Evolutionary conservation across 2,113 vertebrate species (phyloP), one percentile per base, ranked within the genome.

Genomic region (Progne subis): DNA sequence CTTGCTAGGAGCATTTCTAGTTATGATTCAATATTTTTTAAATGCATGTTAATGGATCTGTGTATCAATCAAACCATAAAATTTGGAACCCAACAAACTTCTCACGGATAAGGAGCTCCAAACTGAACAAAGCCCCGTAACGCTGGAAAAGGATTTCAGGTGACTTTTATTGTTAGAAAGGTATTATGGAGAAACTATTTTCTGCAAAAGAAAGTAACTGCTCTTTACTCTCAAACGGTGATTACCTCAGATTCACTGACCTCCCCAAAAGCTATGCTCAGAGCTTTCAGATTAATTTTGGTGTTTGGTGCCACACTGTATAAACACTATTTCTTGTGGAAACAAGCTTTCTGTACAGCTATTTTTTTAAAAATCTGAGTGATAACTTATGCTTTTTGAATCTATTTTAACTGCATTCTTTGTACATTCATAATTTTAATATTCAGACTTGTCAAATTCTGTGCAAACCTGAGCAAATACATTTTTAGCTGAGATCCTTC

Each of bases 401-500:
- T 91, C n/a, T 68, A 65, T 69, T 94, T 97, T 67, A 93, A 47
- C 59, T 32, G 20, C 46, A 53, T 67, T 56, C 95, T 93, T 86
- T 71, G 67, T 69, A 85, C 46, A 83, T 92, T 60, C 76, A 59
- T 90, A 37, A 15, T 87, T 86, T 95, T 81, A 90, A 95, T 81
- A 95, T 60, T 91, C 39, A 70, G 41, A 74, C 34, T 59, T 52
- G 34, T 39, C 91, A 89, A 95, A 77, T 84, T 83, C 79, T 63
- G 59, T 60, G 47, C 87, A 95, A 95, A 94, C 78, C 60, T 23
- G 21, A 75, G 71, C 53, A 82, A 92, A 92, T 39, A 37, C 32
- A 13, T 43, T 91, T 79, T 84, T 80, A 82, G 65, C 82, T 87
- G 74, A 90, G 91, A 94, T 85, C 59, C 86, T 94, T 92, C 82